Conservation (phyloP, 2,113 vertebrate genomes). For the Perca flavescens region DNA sequence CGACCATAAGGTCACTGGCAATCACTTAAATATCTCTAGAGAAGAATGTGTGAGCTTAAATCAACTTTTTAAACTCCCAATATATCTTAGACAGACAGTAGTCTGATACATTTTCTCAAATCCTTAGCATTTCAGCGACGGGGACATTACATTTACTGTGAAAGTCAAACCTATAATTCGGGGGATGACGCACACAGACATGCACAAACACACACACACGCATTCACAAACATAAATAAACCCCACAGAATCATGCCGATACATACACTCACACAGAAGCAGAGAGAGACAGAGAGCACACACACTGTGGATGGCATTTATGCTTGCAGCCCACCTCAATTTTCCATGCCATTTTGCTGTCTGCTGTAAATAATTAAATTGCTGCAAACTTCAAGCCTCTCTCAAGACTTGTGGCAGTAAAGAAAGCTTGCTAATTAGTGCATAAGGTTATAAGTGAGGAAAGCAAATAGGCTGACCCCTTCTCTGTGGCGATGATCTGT, state of each 20-base stretch:
- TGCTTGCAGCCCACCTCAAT: slow-evolving; percentile 71
- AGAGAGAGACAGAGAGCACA: slow-evolving; percentile 31
- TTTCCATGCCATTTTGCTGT: slow-evolving; percentile 65
- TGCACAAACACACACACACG: slow-evolving; percentile 41
- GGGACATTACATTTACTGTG: slow-evolving; percentile 54
- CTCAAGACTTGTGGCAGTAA: slow-evolving; percentile 65
- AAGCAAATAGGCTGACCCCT: slow-evolving; percentile 42
- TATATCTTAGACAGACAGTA: neutral
- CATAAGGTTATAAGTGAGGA: slow-evolving; percentile 53
- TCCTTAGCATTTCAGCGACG: slow-evolving; percentile 38
- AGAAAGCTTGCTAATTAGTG: slow-evolving; percentile 69
- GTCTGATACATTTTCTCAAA: slow-evolving; percentile 36
- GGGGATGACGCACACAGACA: slow-evolving; percentile 50
- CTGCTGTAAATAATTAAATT: slow-evolving; percentile 72
- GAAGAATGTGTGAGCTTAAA: slow-evolving; percentile 13
- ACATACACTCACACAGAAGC: slow-evolving; percentile 28
- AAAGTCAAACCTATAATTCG: slow-evolving; percentile 74
- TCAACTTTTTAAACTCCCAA: slow-evolving; percentile 4
- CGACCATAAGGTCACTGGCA: neutral
- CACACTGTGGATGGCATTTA: slow-evolving; percentile 62
- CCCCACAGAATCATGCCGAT: slow-evolving; percentile 43
- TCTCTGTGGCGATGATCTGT: slow-evolving; percentile 53
- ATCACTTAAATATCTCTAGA: slow-evolving; percentile 20
- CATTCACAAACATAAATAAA: slow-evolving; percentile 60
- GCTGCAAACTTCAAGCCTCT: slow-evolving; percentile 64